Conservation (phyloP, 2,888 invertebrate genomes). For the Ethmia dodecea region DNA sequence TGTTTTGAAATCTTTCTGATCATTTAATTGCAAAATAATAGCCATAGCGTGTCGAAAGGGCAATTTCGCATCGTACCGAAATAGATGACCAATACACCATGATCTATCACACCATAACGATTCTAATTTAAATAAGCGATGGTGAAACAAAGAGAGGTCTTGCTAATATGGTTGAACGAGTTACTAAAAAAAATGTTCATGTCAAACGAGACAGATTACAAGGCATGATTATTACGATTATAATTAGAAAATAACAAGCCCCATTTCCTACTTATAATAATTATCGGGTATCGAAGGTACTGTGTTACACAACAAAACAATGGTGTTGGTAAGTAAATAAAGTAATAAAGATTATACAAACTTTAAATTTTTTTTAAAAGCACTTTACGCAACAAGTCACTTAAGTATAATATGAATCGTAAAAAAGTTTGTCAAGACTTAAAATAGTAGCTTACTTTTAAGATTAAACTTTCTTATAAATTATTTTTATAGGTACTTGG, state of each 20-base stretch:
- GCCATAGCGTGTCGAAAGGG: constrained; percentile 40
- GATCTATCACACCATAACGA: background rate
- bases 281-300: constrained; percentile 23
- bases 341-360: too few species aligned
- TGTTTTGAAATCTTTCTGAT: constrained; percentile 28
- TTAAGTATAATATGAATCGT: too few species aligned
- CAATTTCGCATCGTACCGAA: constrained; percentile 25
- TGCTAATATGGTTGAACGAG: constrained; percentile 6
- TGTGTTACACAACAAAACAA: constrained; percentile 10
- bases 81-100: constrained; percentile 1
- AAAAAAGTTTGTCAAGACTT: too few species aligned
- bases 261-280: constrained; percentile 29
- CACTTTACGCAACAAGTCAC: too few species aligned
- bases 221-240: constrained; percentile 32
- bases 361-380: too few species aligned
- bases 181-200: constrained; percentile 22
- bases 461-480: too few species aligned
- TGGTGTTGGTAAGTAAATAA: background rate
- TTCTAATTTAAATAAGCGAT: background rate
- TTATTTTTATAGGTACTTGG: too few species aligned
- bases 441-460: too few species aligned
- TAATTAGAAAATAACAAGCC: constrained; percentile 28
- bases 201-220: constrained; percentile 30
- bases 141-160: constrained; percentile 8
- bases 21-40: constrained; percentile 39